Evolutionary conservation across 2,888 invertebrate genomes (phyloP), one percentile per base, ranked within the genome.

Genomic region (Aproaerema taeniolella): DNA sequence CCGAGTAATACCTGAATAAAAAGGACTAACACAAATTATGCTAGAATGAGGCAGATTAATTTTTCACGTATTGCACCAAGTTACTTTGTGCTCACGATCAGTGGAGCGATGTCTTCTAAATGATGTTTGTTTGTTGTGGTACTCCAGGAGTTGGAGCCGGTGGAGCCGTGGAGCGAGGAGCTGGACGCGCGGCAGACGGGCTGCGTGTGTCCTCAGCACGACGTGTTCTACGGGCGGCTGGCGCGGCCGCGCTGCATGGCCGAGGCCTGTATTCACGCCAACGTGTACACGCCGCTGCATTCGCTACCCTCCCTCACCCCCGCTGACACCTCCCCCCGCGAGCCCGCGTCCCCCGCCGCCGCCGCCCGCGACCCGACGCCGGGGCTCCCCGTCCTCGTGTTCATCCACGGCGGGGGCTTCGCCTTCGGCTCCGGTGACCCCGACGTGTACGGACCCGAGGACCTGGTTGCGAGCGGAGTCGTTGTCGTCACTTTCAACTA

Each of bases 151-250:
- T 81, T 90, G 1, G 72, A 82, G 45, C 88, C 89, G 1, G 53
- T 79, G 2, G 71, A 77, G 1, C 70, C 81, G 0, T 90, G 90
- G 90, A 46, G 63, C 0, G 82, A 77, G 0, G 63, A 77, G 0
- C 75, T 80, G 42, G 80, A 89, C 45, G 91, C 91, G 1, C 83
- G 82, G 1, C 68, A 75, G 2, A 91, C 90, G 48, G 86, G 90
- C 0, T 85, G 89, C 0, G 76, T 88, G 7, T 93, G 92, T 54
- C 88, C 88, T 0, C 92, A 92, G 59, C 66, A 76, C 1, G 88
- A 89, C 52, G 63, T 81, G 10, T 46, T 83, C 20, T 85, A 83
- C 52, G 67, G 68, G 0, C 46, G 43, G 1, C 37, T 81, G 6
- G 64, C 68, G 67, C 46, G 51, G 42, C 57, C 66, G 2, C 49